Percentiles rank a stretch among this genome's conserved stretches.
Evolutionary conservation across 2,888 invertebrate species (phyloP).

Genomic region (Phortica okadai): DNA sequence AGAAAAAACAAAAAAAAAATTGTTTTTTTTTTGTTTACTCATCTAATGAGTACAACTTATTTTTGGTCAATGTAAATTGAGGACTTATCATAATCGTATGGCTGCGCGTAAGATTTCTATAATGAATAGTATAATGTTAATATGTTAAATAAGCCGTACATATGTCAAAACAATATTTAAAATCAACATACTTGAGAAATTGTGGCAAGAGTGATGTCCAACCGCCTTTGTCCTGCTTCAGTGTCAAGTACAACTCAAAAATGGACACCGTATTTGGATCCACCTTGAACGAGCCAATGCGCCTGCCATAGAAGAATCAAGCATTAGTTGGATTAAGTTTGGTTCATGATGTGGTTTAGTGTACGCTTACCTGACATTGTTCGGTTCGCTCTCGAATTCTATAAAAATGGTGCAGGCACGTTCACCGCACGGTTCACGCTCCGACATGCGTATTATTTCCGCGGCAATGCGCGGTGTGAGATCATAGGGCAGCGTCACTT

Average conservation of each 20-base stretch:
- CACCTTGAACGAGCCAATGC: constrained; percentile 89
- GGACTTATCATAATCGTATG: constrained; percentile 93
- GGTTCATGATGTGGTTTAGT: too few species aligned
- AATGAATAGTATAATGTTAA: constrained; percentile 29
- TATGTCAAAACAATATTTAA: neutral
- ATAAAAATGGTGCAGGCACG: constrained; percentile 91
- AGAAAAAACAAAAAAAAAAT: too few species aligned
- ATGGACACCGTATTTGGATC: constrained; percentile 92
- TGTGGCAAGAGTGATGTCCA: constrained; percentile 93
- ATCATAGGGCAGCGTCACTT: constrained; percentile 90
- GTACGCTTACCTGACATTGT: constrained; percentile 76
- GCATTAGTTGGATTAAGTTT: neutral
- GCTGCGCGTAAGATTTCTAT: constrained; percentile 89
- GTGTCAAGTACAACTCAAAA: constrained; percentile 91
- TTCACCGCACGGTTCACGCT: constrained; percentile 92
- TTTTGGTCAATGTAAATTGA: constrained; percentile 92
- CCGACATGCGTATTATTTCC: constrained; percentile 88
- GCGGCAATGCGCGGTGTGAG: constrained; percentile 87
- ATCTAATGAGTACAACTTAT: constrained; percentile 86
- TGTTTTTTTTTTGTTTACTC: constrained; percentile 61
- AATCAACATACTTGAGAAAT: constrained; percentile 88
- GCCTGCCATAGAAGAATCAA: constrained; percentile 73
- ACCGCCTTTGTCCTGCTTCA: constrained; percentile 90
- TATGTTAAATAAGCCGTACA: neutral
- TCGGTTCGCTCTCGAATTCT: constrained; percentile 85